phyloP scores from a whole-genome alignment of 2,113 vertebrate genomes.

The Sprattus sprattus region DNA sequence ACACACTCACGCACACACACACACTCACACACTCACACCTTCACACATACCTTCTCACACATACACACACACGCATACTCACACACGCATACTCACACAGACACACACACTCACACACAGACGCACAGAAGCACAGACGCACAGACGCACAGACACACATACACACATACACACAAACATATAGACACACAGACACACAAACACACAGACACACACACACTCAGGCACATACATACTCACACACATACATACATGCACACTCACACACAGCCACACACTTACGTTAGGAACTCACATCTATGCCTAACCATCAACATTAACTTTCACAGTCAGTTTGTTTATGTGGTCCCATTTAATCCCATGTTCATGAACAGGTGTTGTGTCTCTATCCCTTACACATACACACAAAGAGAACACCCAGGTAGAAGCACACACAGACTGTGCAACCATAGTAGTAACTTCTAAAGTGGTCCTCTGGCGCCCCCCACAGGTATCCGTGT shows the following conservation, averaged over 20 bases:
- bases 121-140: slow-evolving; percentile 24
- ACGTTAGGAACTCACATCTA: not conserved
- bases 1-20: not conserved
- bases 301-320: too few species aligned
- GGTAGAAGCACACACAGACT: slow-evolving; percentile 11
- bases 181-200: not conserved
- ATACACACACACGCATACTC: not conserved
- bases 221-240: slow-evolving; percentile 28
- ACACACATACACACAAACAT: not conserved
- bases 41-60: not conserved
- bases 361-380: not conserved
- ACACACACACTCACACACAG: not conserved
- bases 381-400: not conserved
- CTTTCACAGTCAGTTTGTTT: too few species aligned
- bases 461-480: not conserved
- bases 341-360: too few species aligned
- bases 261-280: not conserved
- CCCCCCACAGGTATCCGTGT: slow-evolving; percentile 76
- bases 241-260: slow-evolving; percentile 25
- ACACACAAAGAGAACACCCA: not conserved
- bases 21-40: slow-evolving; percentile 21
- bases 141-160: not conserved
- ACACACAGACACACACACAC: not conserved
- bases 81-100: too few species aligned
- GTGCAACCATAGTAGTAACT: not conserved